Evolutionary conservation across 2,797 vertebrate genomes (phyloP).

Genomic region (Falco cherrug): DNA sequence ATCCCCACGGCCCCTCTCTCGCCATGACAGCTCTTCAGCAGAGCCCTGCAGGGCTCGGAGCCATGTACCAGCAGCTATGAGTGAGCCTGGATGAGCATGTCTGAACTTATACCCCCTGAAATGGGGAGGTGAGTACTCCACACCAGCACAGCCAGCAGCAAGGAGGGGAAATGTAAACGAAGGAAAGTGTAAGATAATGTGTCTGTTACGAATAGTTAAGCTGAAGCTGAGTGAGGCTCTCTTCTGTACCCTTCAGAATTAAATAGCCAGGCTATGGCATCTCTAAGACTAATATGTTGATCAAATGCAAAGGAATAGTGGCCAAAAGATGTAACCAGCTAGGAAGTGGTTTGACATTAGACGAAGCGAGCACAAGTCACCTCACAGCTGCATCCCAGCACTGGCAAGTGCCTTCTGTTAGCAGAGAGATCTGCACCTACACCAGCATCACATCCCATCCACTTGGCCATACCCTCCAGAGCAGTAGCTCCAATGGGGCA

Average conservation of each 20-base stretch:
- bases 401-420: neutral
- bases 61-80: neutral
- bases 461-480: neutral
- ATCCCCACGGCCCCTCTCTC: neutral
- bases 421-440: neutral
- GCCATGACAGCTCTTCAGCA: neutral
- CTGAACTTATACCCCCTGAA: neutral
- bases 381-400: neutral
- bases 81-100: neutral
- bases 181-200: accelerated
- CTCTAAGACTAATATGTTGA: neutral
- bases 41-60: neutral
- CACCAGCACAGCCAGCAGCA: neutral
- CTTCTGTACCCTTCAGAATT: neutral
- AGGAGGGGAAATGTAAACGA: neutral
- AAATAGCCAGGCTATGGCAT: neutral
- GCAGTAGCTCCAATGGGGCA: accelerated
- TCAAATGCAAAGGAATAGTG: neutral
- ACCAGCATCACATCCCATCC: neutral
- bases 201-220: neutral
- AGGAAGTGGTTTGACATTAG: neutral
- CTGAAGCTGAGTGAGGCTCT: neutral
- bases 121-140: neutral
- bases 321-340: neutral
- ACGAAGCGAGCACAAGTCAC: accelerated